Evolutionary conservation across 2,797 vertebrate species (phyloP), one percentile per base, ranked within the genome.

Genomic region (Danio jaintianensis): DNA sequence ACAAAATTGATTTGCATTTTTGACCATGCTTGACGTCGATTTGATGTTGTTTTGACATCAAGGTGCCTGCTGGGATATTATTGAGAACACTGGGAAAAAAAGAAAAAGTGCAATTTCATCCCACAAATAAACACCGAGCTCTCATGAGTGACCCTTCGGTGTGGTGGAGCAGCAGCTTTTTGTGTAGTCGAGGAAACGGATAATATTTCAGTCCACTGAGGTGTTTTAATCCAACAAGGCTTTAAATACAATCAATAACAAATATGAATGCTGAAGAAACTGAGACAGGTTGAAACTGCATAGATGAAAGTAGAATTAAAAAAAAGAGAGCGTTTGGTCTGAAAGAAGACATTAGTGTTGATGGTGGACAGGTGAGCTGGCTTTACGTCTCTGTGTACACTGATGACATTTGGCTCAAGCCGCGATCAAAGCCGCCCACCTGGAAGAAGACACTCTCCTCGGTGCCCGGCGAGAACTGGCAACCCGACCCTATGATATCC

Each of bases 351-450:
- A 2, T 7, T 42, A 50, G 47, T 50, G 53, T 68, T 15, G 45
- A 70, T 42, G 22, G 22, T 22, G 0, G 1, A 50, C 22, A 7
- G 42, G 55, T 38, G 38, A 42, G n/a, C 42, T 45, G 56, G 70
- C 83, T 91, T 94, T 94, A 98, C 89, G 97, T 97, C 86, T 98
- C 97, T 0, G 96, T 96, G 87, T 99, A 99, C 90, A 99, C 94
- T 42, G 97, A 96, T 40, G 97, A 95, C 85, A 98, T 95, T 91
- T 98, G 97, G 90, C 93, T 96, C 90, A 99, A 93, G 91, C 95
- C 96, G 87, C 96, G 97, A 88, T 99, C 96, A 15, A 98, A 98
- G 89, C 94, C 94, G 78, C 96, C 91, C 10, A 95, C 95, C 90
- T 95, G 97, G 91, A 97, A 98, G 94, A 98, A 98, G 85, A 95